Percentiles rank a stretch among this genome's conserved stretches.
Conservation (phyloP, 2,797 vertebrate genomes). For the Lagocephalus sceleratus region DNA sequence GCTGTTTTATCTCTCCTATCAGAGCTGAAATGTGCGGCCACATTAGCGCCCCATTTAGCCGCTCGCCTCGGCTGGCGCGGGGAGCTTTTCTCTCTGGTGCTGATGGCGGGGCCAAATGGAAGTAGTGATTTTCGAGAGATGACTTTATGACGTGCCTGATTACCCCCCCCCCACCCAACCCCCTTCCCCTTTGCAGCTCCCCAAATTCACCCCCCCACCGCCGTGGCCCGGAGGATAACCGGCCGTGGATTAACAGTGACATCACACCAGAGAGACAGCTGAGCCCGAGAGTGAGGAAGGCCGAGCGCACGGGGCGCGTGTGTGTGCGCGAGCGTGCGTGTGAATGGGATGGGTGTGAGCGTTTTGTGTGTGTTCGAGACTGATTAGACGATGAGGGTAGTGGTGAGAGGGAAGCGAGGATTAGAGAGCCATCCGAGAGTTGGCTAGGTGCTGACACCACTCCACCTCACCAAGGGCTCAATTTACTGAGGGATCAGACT, state of each 20-base stretch:
- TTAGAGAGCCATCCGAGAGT: slow-evolving; percentile 79
- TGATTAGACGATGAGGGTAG: slow-evolving; percentile 81
- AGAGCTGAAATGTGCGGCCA: slow-evolving; percentile 33
- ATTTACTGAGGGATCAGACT: slow-evolving; percentile 81
- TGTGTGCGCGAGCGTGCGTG: slow-evolving; percentile 54
- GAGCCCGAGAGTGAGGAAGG: slow-evolving; percentile 68
- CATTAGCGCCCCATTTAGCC: slow-evolving; percentile 34
- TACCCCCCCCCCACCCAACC: slow-evolving; percentile 10
- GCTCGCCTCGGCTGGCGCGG: slow-evolving; percentile 23
- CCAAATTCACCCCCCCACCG: slow-evolving; percentile 43
- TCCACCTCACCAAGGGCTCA: slow-evolving; percentile 78
- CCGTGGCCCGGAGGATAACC: slow-evolving; percentile 75
- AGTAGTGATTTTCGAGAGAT: slow-evolving; percentile 41
- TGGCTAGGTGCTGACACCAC: slow-evolving; percentile 82
- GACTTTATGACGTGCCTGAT: slow-evolving; percentile 60
- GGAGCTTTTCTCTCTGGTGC: slow-evolving; percentile 19
- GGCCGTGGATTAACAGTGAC: slow-evolving; percentile 82
- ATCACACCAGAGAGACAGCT: slow-evolving; percentile 76
- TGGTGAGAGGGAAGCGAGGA: slow-evolving; percentile 76
- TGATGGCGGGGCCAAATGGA: slow-evolving; percentile 33
- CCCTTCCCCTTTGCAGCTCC: slow-evolving; percentile 16
- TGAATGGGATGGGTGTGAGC: slow-evolving; percentile 55
- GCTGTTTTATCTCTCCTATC: slow-evolving; percentile 55
- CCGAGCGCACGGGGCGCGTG: slow-evolving; percentile 57
- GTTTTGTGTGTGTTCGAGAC: slow-evolving; percentile 78